phyloP scores from a whole-genome alignment of 2,888 invertebrate species.

The Venusia cambrica region DNA sequence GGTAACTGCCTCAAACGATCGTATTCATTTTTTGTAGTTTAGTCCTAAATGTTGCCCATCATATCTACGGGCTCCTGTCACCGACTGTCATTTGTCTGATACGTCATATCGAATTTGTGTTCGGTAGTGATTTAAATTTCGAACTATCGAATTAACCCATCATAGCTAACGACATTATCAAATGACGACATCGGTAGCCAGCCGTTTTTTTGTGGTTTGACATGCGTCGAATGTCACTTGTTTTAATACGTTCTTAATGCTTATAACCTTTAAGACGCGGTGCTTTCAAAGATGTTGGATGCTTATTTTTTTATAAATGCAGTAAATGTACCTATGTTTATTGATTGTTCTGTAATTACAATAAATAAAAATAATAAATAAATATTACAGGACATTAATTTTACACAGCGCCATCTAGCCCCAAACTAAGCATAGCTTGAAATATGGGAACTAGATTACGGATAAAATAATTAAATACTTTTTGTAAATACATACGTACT shows the following conservation, averaged over 20 bases:
- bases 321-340: too few relatives aligned
- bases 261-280: constrained; percentile 7
- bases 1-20: too few relatives aligned
- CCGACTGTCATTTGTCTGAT: constrained; percentile 44
- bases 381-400: too few relatives aligned
- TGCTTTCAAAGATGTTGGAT: constrained; percentile 4
- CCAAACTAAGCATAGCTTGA: too few relatives aligned
- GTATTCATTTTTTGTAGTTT: not conserved
- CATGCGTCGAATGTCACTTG: constrained; percentile 40
- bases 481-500: too few relatives aligned
- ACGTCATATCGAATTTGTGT: constrained; percentile 54
- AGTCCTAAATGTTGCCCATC: not conserved
- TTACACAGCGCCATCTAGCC: too few relatives aligned
- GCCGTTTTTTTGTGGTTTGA: constrained; percentile 45
- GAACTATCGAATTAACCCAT: constrained; percentile 69
- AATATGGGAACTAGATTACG: too few relatives aligned
- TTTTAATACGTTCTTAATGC: constrained; percentile 29
- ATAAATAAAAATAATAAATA: too few relatives aligned
- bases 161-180: constrained; percentile 59
- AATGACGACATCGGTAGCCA: constrained; percentile 58
- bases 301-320: too few relatives aligned
- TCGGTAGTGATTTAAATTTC: constrained; percentile 51
- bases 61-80: constrained; percentile 20
- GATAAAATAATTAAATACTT: too few relatives aligned
- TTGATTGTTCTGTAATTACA: too few relatives aligned